Evolutionary conservation across 2,797 vertebrate genomes (phyloP), one percentile per base, ranked within the genome.

Genomic region (Acanthiza pusilla): DNA sequence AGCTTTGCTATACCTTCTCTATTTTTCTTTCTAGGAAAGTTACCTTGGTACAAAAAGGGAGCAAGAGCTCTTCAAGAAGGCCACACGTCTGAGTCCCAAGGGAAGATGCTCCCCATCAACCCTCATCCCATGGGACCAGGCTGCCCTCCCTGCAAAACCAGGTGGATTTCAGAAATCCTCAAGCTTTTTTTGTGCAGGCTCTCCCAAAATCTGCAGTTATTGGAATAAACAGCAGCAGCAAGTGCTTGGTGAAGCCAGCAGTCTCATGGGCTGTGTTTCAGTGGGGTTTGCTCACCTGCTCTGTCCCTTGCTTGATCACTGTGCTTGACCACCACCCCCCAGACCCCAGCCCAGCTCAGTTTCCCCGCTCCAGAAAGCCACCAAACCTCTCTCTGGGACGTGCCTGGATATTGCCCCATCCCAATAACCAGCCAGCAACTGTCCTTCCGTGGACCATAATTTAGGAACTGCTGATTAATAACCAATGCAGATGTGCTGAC

Each of bases 51-150:
- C 25, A 68, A 73, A 54, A 53, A 60, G 14, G 40, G 34, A 91
- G 47, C 42, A 73, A 78, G 18, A 88, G 5, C 38, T 45, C 57
- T 60, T 50, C 6, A 13, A 43, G 48, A 74, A 65, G 18, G 30
- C 34, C 13, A 4, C 0, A 0, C 14, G 27, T 32, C 57, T 3
- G 3, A 80, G n/a, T 17, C 19, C 1, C 2, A 30, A 0, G 1
- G 83, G 15, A 91, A 15, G 30, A 71, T 53, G 32, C 15, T 75
- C 27, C 42, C 42, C 54, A 80, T 32, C 20, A 48, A 27, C 13
- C 50, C 29, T 34, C 5, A 40, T 27, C 68, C 26, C 50, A n/a
- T 2, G 20, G 8, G 3, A 65, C 30, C 40, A 38, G 40, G 30
- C 36, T 75, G 50, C 29, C 16, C 9, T 57, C 30, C 32, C 20